Conservation (phyloP, 2,113 vertebrate species). For the Alexandromys fortis region DNA sequence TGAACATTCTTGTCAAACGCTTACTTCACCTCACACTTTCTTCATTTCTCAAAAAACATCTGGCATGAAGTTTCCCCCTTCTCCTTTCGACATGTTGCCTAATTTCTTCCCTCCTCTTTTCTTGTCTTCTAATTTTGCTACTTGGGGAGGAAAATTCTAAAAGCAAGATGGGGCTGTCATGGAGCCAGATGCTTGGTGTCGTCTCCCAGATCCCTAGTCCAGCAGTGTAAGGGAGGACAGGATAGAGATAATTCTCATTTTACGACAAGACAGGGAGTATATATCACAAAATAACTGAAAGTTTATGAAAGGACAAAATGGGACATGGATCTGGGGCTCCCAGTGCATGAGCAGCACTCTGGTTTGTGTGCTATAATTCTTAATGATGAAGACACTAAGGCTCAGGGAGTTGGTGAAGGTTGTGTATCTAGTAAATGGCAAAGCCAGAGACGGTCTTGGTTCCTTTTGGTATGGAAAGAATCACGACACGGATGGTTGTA, state of each 20-base stretch:
- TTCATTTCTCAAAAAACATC: slow-evolving; percentile 93
- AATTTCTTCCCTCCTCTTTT: slow-evolving; percentile 76
- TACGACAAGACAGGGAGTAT: neutral
- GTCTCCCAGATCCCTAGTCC: slow-evolving; percentile 26
- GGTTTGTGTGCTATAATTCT: neutral
- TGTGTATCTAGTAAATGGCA: neutral
- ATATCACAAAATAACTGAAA: slow-evolving; percentile 11
- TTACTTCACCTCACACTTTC: slow-evolving; percentile 93
- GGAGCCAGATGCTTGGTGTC: slow-evolving; percentile 79
- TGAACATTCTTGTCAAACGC: slow-evolving; percentile 90
- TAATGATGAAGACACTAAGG: neutral
- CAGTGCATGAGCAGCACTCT: neutral
- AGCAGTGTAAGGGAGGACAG: neutral
- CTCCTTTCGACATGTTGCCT: slow-evolving; percentile 85
- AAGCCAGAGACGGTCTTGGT: slow-evolving; percentile 17
- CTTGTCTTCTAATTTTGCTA: slow-evolving; percentile 79
- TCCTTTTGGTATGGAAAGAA: slow-evolving; percentile 1
- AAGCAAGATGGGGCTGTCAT: slow-evolving; percentile 71
- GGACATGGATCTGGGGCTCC: neutral
- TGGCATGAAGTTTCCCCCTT: slow-evolving; percentile 88
- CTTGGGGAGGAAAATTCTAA: slow-evolving; percentile 79
- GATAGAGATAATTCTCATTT: slow-evolving; percentile 7
- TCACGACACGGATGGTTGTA: neutral
- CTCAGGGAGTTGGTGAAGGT: slow-evolving; percentile 29
- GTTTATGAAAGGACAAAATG: neutral